Evolutionary conservation across 2,888 invertebrate species (phyloP), one percentile per base, ranked within the genome.

Genomic region (Drosophila meridionalis): DNA sequence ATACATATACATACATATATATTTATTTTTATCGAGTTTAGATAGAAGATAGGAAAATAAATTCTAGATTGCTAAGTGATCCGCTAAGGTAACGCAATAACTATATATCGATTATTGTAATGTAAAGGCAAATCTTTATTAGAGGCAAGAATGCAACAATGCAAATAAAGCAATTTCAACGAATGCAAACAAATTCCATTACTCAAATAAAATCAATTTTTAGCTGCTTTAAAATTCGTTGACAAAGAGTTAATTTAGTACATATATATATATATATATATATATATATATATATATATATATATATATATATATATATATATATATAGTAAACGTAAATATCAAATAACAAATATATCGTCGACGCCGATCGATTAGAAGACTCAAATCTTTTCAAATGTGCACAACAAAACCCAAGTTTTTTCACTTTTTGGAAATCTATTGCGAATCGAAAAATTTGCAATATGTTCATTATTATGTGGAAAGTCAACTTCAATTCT

Each of bases 81-180:
- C 40, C 69, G 59, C 48, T 50, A 50, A 34, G 40, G 32, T 28
- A 60, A 36, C 30, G 40, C n/a, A 4, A 65, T 28, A 36, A 47
- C 5, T 34, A n/a, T 43, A 11, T 20, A 26, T 38, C 5, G 9
- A 20, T 36, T 48, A 32, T 60, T 38, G 32, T 52, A 26, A 32
- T 36, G 4, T 50, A 47, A 78, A 48, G 36, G 26, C 9, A n/a
- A 38, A 11, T 47, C n/a, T 40, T 32, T 43, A 34, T 20, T 56
- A 55, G 4, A 12, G 36, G 14, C 7, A 14, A 67, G 7, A 55
- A 61, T 48, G 26, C 56, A 71, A 70, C 55, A 28, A 53, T 62
- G 48, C 70, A 79, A 61, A 70, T 80, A 80, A 62, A 57, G 66
- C 48, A 36, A 20, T 26, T 38, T 28, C 30, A 43, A 53, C 58